Conservation (phyloP, 2,888 invertebrate genomes). For the Dexiosoma caninum region DNA sequence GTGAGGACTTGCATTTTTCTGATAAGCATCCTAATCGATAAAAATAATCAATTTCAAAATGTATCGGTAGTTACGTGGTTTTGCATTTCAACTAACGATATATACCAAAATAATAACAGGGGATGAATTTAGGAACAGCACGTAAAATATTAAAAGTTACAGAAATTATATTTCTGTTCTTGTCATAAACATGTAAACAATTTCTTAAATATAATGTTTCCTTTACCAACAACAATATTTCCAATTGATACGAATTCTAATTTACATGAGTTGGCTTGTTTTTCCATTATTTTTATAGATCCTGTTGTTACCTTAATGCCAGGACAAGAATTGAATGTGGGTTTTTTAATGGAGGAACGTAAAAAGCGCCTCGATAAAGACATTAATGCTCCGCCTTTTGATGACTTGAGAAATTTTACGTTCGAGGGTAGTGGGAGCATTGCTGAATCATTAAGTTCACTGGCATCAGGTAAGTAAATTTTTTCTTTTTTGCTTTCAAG, state of each 20-base stretch:
- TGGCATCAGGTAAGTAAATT: slow-evolving; percentile 88
- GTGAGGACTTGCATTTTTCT: too few relatives aligned
- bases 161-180: slow-evolving; percentile 11
- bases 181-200: slow-evolving; percentile 10
- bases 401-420: slow-evolving; percentile 98
- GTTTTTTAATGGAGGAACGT: slow-evolving; percentile 96
- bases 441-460: slow-evolving; percentile 95
- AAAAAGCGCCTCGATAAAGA: slow-evolving; percentile 97
- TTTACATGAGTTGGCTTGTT: neutral
- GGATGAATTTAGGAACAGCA: slow-evolving; percentile 25
- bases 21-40: too few relatives aligned
- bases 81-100: too few relatives aligned
- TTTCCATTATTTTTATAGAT: slow-evolving; percentile 78
- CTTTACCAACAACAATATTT: neutral
- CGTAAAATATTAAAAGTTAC: slow-evolving; percentile 60
- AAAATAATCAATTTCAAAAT: too few relatives aligned
- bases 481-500: too few relatives aligned
- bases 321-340: slow-evolving; percentile 90
- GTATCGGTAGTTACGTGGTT: too few relatives aligned
- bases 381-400: slow-evolving; percentile 97
- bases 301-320: slow-evolving; percentile 81
- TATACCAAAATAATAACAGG: too few relatives aligned
- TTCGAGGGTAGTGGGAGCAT: slow-evolving; percentile 99
- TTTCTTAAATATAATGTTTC: neutral
- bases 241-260: neutral